Evolutionary conservation across 2,888 invertebrate genomes (phyloP).

Genomic region (Eupithecia exiguata): DNA sequence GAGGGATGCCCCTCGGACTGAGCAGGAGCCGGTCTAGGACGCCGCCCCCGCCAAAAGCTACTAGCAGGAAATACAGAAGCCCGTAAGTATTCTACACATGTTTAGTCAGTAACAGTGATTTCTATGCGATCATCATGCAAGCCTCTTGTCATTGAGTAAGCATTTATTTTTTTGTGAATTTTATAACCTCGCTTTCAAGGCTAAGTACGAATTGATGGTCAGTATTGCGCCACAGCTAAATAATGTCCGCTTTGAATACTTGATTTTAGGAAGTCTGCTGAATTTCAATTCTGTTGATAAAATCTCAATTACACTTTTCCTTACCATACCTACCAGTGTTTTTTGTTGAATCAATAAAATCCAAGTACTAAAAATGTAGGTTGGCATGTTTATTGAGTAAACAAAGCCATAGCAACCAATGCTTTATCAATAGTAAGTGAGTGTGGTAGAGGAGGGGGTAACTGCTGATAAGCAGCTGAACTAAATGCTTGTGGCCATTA

Average conservation of each 20-base stretch:
- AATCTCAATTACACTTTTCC: neutral
- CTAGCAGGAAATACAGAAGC: conserved; percentile 78
- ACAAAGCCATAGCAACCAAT: conserved; percentile 34
- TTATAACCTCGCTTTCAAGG: conserved; percentile 76
- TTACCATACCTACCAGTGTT: neutral
- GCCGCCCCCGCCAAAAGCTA: conserved; percentile 79
- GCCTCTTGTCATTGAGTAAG: neutral
- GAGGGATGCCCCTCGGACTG: conserved; percentile 74
- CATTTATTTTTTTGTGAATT: conserved; percentile 41
- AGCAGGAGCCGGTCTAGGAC: conserved; percentile 81
- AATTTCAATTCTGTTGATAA: neutral
- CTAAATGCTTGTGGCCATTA: neutral
- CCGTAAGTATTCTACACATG: conserved; percentile 63
- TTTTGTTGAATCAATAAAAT: conserved; percentile 3
- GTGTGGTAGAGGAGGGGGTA: neutral
- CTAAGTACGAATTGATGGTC: conserved; percentile 58
- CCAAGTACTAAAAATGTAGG: neutral
- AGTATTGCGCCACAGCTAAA: conserved; percentile 43
- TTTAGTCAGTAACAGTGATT: neutral
- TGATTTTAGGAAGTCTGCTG: neutral
- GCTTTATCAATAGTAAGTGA: conserved; percentile 30
- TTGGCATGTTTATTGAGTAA: conserved; percentile 22
- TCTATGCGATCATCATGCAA: neutral
- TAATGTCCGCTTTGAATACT: neutral
- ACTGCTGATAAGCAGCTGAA: conserved; percentile 29